Conservation (phyloP, 2,797 vertebrate genomes). For the Cephalopachus bancanus region DNA sequence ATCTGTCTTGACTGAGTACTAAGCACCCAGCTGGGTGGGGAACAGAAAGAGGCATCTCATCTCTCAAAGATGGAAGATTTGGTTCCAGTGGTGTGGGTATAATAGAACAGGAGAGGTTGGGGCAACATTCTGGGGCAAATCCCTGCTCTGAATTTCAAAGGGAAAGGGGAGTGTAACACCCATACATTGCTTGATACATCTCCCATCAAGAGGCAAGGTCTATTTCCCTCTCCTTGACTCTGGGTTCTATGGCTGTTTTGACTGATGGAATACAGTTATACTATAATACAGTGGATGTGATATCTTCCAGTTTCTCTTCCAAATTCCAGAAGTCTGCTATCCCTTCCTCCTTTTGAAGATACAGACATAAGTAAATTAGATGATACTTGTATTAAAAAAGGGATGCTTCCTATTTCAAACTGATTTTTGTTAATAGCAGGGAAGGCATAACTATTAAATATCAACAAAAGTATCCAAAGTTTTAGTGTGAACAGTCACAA, state of each 20-base stretch:
- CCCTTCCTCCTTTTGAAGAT: background rate
- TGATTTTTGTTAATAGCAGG: background rate
- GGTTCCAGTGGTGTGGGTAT: background rate
- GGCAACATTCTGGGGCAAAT: background rate
- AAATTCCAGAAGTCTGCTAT: background rate
- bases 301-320: background rate
- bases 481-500: background rate
- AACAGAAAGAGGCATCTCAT: background rate
- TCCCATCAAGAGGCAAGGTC: background rate
- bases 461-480: conserved; percentile 39
- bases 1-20: background rate
- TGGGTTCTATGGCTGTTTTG: background rate
- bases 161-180: background rate
- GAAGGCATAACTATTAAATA: background rate
- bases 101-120: background rate
- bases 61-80: background rate
- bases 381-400: background rate
- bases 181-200: background rate
- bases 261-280: background rate
- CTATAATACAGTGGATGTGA: too few species aligned
- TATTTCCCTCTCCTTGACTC: background rate
- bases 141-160: background rate
- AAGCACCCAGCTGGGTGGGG: background rate
- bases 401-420: conserved; percentile 33
- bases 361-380: background rate